Percentiles rank a stretch among this genome's conserved stretches.
Evolutionary conservation across 2,113 vertebrate species (phyloP).

Genomic region (Muntiacus muntjak): DNA sequence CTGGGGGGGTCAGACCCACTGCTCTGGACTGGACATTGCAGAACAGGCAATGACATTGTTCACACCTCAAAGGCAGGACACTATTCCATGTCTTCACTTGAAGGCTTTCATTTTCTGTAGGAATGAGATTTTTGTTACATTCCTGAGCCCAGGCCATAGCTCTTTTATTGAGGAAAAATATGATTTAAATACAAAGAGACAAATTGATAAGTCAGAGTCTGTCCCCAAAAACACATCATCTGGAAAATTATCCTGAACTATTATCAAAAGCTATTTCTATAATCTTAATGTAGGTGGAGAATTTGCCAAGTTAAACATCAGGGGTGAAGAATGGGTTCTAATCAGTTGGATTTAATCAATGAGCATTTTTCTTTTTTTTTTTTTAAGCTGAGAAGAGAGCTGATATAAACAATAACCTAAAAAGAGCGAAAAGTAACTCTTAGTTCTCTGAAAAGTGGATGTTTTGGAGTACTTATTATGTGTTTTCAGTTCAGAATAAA

Average conservation of each 20-base stretch:
- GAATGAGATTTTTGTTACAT: not conserved
- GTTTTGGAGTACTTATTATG: not conserved
- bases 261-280: conserved; percentile 7
- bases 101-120: not conserved
- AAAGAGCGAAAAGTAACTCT: not conserved
- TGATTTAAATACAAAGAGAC: not conserved
- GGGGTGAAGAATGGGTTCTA: not conserved
- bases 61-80: not conserved
- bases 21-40: not conserved
- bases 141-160: not conserved
- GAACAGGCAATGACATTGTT: too few species aligned
- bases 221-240: not conserved
- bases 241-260: not conserved
- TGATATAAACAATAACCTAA: not conserved
- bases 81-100: not conserved
- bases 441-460: not conserved
- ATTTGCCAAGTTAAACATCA: not conserved
- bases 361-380: not conserved
- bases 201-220: not conserved
- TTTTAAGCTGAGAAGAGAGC: not conserved
- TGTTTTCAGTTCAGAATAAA: not conserved
- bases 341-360: conserved; percentile 5
- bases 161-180: not conserved
- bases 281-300: not conserved
- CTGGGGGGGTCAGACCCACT: not conserved